Base-by-base conservation (phyloP, 2,113 vertebrate genomes). In the Phrynocephalus versicolor region DNA sequence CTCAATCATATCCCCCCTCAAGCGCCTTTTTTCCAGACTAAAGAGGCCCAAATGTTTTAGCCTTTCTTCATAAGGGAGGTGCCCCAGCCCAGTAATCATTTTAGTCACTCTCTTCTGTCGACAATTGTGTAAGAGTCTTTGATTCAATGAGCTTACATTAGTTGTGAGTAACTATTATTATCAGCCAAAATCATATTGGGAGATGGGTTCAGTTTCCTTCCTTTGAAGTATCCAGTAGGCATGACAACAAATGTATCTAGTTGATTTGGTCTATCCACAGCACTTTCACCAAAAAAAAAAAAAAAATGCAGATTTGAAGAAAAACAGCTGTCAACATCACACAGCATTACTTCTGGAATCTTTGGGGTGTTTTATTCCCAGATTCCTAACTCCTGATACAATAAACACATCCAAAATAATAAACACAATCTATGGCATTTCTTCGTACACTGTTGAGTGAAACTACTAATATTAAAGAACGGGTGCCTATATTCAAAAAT, bases 381-480 rank as follows among this genome's bases (percentile, higher is more conserved):
- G 39, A 75, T 83, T 75, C 41, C 60, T 35, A 51, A 30, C 39
- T 19, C 3, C 21, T 30, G 33, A 41, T 35, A 84, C 51, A 65
- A 67, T 25, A 33, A 57, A 23, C 79, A 70, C 30, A 81, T 80
- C 79, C 65, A 33, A 70, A 70, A 84, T 76, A 19, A 51, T 76
- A 84, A 76, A 6, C 60, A 37, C 60, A 7, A 76, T 27, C 33
- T 76, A 76, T 76, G 45, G 35, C 73, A 74, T 45, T 37, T 64
- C 71, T 78, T 76, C 51, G 45, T 69, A n/a, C 5, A 84, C 39
- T 70, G 27, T 30, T 78, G 33, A 70, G 51, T 84, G 21, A 76
- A 76, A 39, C 70, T 78, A n/a, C 64, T 78, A 39, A 70, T 58
- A 78, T 78, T 78, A 85, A 85, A 25, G 41, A 58, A 70, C 19